Evolutionary conservation across 2,113 vertebrate genomes (phyloP).

Genomic region (Spheniscus mendiculus): DNA sequence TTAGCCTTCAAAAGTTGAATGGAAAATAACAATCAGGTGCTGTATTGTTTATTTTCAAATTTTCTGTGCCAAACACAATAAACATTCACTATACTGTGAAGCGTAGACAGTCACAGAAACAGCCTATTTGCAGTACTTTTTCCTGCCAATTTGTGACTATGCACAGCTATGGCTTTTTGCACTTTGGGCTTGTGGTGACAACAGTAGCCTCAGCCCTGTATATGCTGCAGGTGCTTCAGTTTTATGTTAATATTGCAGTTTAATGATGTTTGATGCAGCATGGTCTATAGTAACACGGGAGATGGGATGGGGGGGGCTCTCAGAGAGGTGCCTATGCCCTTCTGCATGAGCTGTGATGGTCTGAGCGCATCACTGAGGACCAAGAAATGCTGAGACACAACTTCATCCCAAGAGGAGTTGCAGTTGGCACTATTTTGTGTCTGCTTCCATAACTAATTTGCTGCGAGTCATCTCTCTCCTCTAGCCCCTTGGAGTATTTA

Average conservation of each 20-base stretch:
- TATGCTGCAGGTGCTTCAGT: accelerated
- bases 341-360: background rate
- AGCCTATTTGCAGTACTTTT: accelerated
- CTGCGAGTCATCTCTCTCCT: background rate
- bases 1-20: background rate
- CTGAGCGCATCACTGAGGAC: background rate
- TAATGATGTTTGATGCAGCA: background rate
- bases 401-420: background rate
- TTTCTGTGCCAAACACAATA: background rate
- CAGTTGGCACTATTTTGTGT: background rate
- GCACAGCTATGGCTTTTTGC: accelerated
- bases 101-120: accelerated
- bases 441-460: background rate
- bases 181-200: background rate
- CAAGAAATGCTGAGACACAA: background rate
- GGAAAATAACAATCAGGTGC: background rate
- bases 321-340: background rate
- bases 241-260: background rate
- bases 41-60: background rate
- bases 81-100: accelerated
- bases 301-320: background rate
- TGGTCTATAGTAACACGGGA: background rate
- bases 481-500: accelerated
- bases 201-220: background rate
- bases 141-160: background rate